Conservation (phyloP, 2,888 invertebrate species). For the Girardia tigrina region DNA sequence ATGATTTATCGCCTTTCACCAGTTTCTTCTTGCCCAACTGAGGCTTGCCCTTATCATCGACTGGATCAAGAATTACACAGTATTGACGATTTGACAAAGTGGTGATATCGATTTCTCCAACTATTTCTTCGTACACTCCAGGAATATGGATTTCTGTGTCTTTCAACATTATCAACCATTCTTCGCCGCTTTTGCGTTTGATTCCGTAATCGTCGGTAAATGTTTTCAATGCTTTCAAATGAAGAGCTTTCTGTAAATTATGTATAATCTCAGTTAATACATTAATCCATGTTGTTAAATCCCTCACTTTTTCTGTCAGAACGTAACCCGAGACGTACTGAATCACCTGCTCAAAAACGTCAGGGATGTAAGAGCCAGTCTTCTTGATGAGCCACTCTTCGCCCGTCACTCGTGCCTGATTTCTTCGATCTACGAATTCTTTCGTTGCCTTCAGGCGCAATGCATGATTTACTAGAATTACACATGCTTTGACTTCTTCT, state of each 20-base stretch:
- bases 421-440: slow-evolving; percentile 49
- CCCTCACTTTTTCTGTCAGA: slow-evolving; percentile 52
- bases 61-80: slow-evolving; percentile 52
- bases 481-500: slow-evolving; percentile 49
- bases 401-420: slow-evolving; percentile 43
- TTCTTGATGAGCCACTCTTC: slow-evolving; percentile 53
- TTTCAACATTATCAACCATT: slow-evolving; percentile 52
- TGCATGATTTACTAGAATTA: slow-evolving; percentile 52
- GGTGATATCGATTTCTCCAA: slow-evolving; percentile 51
- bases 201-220: slow-evolving; percentile 51
- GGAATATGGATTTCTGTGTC: slow-evolving; percentile 54
- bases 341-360: slow-evolving; percentile 53
- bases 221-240: slow-evolving; percentile 50
- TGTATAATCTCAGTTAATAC: no score
- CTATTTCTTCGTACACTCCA: slow-evolving; percentile 53
- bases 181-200: slow-evolving; percentile 52
- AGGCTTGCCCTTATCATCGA: slow-evolving; percentile 46
- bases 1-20: slow-evolving; percentile 52
- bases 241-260: slow-evolving; percentile 53
- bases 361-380: slow-evolving; percentile 53
- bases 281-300: no score
- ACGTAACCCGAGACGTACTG: slow-evolving; percentile 52
- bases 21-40: slow-evolving; percentile 52
- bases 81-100: slow-evolving; percentile 53
- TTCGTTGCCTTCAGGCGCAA: slow-evolving; percentile 51